Evolutionary conservation across 2,797 vertebrate species (phyloP), one percentile per base, ranked within the genome.

Genomic region (Austrolebias charrua): DNA sequence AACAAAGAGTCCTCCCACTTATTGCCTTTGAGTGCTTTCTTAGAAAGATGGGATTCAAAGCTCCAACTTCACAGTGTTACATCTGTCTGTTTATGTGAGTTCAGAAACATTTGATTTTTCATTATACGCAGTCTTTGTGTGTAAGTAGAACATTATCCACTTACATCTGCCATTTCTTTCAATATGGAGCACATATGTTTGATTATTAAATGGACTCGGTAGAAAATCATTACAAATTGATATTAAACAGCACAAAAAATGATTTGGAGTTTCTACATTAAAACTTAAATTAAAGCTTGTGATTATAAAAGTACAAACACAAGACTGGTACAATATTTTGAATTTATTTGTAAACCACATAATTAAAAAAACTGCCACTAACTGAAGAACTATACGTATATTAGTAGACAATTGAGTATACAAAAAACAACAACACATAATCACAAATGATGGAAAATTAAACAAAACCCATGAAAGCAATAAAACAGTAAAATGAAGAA

Each of bases 1-100:
- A 77, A 87, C 81, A 86, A 88, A 82, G 67, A 80, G 81, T 81
- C 77, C 83, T 88, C 85, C 85, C 83, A 85, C 83, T 73, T 82
- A 66, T 66, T 76, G 76, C 78, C 24, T 50, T 52, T 73, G 56
- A 62, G 61, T 53, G 50, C 44, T 52, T 76, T 15, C 59, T 53
- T 4, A 47, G 71, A 61, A 80, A 76, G 59, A 61, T 57, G 76
- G 38, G 71, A 74, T 76, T 66, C 19, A 74, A 77, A 72, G 73
- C 71, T 71, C 49, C 50, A 55, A 56, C 66, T 73, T 54, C 58
- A 53, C 53, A 29, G 38, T 16, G 46, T 50, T 79, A 66, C 47
- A 72, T 55, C 70, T 49, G 61, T 74, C 80, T 73, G 55, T 60
- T 40, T 46, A 56, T 60, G 78, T 75, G 71, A 53, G 75, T 69